Conservation (phyloP, 2,113 vertebrate genomes). For the Synodontis membranacea region DNA sequence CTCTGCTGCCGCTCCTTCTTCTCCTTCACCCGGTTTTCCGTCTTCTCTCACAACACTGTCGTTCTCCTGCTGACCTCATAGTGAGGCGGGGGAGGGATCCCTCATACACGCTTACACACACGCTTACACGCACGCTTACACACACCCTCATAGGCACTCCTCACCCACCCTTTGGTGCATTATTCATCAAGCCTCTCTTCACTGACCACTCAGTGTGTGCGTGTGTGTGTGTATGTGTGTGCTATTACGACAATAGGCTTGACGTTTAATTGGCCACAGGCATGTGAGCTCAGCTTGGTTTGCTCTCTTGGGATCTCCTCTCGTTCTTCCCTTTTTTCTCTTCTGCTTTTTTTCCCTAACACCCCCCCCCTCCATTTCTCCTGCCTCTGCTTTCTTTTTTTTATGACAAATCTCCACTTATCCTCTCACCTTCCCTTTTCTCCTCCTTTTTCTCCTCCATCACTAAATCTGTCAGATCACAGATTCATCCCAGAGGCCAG, state of each 20-base stretch:
- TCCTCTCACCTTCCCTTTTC: not conserved
- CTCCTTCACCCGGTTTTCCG: slow-evolving; percentile 53
- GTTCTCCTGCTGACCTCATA: slow-evolving; percentile 52
- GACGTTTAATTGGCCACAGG: slow-evolving; percentile 45
- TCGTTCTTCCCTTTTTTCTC: not conserved
- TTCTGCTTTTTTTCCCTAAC: not conserved
- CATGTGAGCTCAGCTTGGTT: slow-evolving; percentile 25
- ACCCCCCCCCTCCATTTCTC: too few relatives aligned
- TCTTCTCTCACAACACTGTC: slow-evolving; percentile 60
- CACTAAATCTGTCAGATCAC: not conserved
- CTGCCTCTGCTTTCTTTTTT: not conserved
- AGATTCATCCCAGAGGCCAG: not conserved
- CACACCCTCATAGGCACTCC: slow-evolving; percentile 59
- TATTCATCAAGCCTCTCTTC: slow-evolving; percentile 64
- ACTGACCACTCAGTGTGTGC: slow-evolving; percentile 42
- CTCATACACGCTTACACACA: slow-evolving; percentile 54
- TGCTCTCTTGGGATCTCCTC: slow-evolving; percentile 31
- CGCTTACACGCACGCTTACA: slow-evolving; percentile 36
- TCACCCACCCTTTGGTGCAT: slow-evolving; percentile 65
- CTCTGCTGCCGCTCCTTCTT: slow-evolving; percentile 37
- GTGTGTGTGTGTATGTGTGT: slow-evolving; percentile 42
- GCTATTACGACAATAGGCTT: slow-evolving; percentile 28
- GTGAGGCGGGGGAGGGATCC: slow-evolving; percentile 65
- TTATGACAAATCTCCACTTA: not conserved
- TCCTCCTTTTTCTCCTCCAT: not conserved